phyloP scores from a whole-genome alignment of 2,888 invertebrate species.

The Hypselothyrea guttata region DNA sequence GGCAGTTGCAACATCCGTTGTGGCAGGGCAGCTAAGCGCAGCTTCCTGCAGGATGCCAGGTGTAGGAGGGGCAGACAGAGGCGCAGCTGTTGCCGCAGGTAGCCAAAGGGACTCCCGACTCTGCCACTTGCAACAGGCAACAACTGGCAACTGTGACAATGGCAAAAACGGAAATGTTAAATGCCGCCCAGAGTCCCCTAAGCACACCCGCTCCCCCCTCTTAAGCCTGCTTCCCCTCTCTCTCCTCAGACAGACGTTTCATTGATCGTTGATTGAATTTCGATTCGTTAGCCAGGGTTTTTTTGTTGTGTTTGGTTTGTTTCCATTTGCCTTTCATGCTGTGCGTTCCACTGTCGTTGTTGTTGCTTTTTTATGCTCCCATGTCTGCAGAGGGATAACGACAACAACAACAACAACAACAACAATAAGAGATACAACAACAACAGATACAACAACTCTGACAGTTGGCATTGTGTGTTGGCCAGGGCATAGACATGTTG shows the following conservation, averaged over 20 bases:
- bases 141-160: constrained; percentile 40
- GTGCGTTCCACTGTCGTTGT: constrained; percentile 8
- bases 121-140: too few relatives aligned
- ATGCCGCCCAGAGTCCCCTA: constrained; percentile 50
- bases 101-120: constrained; percentile 39
- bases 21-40: constrained; percentile 52
- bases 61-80: constrained; percentile 4
- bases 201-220: constrained; percentile 10
- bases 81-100: constrained; percentile 35
- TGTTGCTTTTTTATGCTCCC: constrained; percentile 14
- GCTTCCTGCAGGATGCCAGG: constrained; percentile 59
- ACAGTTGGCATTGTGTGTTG: constrained; percentile 26
- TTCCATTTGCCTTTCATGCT: constrained; percentile 34
- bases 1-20: constrained; percentile 66
- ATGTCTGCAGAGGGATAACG: constrained; percentile 12
- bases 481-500: constrained; percentile 68
- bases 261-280: constrained; percentile 78
- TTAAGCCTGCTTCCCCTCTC: not conserved
- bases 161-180: constrained; percentile 75
- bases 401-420: not conserved
- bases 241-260: constrained; percentile 38
- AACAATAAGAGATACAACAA: constrained; percentile 11
- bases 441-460: not conserved
- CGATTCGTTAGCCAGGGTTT: constrained; percentile 51
- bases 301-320: constrained; percentile 36